Evolutionary conservation across 2,113 vertebrate genomes (phyloP), one percentile per base, ranked within the genome.

Genomic region (Leptodactylus fuscus): DNA sequence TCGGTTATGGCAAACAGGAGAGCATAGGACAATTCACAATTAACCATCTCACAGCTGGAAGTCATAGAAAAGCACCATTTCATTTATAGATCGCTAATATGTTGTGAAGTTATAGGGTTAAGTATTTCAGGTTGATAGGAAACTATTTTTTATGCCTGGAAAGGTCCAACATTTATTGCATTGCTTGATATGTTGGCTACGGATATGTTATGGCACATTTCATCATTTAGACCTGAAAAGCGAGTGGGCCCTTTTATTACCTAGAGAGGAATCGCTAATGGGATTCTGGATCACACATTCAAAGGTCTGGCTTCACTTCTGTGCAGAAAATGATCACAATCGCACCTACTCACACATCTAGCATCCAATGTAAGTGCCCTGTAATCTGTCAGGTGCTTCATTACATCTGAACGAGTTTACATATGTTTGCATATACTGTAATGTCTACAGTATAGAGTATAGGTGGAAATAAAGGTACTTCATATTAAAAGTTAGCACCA

Each of bases 21-120:
- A 81, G 32, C 81, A 65, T 38, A 75, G 58, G 71, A 69, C 32
- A 55, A 32, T n/a, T 81, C 77, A 87, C 85, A 84, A 62, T 32
- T 76, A 24, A 81, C 81, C 32, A 70, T 85, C 87, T 74, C 69
- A 81, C 44, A 79, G 65, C 1, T 81, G 86, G 81, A 86, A 74
- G 46, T 8, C 32, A 41, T 69, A 49, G 44, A 16, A 67, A 65
- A 46, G 29, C 70, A 44, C 27, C 3, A 1, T 24, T n/a, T 29
- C 22, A 74, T 53, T 44, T 5, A 60, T 58, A 9, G 60, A 27
- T 65, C 22, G n/a, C 49, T 29, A 65, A 16, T 44, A 24, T 73
- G 6, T 48, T 4, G 18, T 36, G 69, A 41, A 44, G 44, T 46
- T 27, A n/a, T 32, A 10, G 73, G 27, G 71, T 76, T 84, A 84